Conservation (phyloP, 2,113 vertebrate species). For the Elephas maximus region DNA sequence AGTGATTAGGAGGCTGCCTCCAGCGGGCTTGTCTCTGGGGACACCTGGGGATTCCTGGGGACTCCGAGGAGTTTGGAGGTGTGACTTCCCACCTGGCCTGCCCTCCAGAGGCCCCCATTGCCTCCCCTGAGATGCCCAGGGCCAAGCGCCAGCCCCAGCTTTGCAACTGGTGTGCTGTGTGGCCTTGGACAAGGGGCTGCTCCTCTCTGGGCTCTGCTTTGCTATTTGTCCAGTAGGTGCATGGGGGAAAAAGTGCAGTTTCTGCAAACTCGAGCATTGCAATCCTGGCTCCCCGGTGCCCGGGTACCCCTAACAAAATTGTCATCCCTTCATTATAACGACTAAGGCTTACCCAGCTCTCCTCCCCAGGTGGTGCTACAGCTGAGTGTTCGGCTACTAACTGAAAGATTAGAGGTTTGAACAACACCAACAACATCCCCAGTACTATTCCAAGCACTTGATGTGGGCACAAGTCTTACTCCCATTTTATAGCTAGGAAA, state of each 20-base stretch:
- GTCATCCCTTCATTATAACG: too few species aligned
- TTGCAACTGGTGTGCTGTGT: not conserved
- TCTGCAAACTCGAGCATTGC: not conserved
- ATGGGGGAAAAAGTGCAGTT: not conserved
- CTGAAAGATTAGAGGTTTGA: not conserved
- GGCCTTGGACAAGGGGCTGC: not conserved
- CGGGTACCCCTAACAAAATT: not conserved
- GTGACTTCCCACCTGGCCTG: not conserved
- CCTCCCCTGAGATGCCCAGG: not conserved
- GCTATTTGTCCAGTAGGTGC: too few species aligned
- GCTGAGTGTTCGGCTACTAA: not conserved
- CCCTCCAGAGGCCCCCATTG: not conserved
- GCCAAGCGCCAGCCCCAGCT: not conserved
- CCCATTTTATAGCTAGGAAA: not conserved
- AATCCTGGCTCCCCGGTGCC: too few species aligned
- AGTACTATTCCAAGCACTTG: not conserved
- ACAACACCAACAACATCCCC: not conserved
- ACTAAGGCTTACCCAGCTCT: not conserved
- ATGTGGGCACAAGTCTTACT: not conserved
- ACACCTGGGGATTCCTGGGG: not conserved
- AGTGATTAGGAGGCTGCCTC: not conserved
- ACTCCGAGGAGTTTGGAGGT: not conserved
- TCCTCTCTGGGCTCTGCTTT: not conserved
- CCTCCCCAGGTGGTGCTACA: rapidly evolving
- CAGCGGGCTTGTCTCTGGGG: not conserved